phyloP scores from a whole-genome alignment of 2,888 invertebrate genomes.

The Ptilodon capucinus region DNA sequence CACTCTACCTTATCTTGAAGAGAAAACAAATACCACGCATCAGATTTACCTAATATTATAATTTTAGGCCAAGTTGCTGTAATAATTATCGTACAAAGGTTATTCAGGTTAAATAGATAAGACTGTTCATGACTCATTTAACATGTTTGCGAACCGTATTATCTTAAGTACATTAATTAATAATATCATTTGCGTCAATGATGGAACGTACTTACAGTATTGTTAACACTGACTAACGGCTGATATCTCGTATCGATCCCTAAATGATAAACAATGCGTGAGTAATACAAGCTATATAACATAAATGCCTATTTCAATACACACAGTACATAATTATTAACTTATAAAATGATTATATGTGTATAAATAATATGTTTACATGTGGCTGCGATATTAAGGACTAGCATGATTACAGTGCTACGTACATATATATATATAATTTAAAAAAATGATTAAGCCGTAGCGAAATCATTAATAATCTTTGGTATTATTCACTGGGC shows the following conservation, averaged over 20 bases:
- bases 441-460: slow-evolving; percentile 51
- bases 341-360: slow-evolving; percentile 55
- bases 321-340: slow-evolving; percentile 33
- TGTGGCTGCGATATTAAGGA: slow-evolving; percentile 67
- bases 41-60: slow-evolving; percentile 17
- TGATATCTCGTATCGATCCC: slow-evolving; percentile 41
- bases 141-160: slow-evolving; percentile 34
- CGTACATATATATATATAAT: no score
- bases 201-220: slow-evolving; percentile 36
- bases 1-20: not conserved
- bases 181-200: slow-evolving; percentile 52
- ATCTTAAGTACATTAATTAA: slow-evolving; percentile 34
- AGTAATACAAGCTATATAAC: slow-evolving; percentile 52
- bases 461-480: slow-evolving; percentile 53
- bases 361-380: slow-evolving; percentile 58
- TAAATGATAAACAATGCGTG: slow-evolving; percentile 49
- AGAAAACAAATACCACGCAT: slow-evolving; percentile 5
- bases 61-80: slow-evolving; percentile 48
- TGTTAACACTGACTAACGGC: slow-evolving; percentile 48
- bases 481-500: slow-evolving; percentile 76
- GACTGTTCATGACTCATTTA: slow-evolving; percentile 34
- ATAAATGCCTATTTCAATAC: slow-evolving; percentile 44
- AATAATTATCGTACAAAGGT: slow-evolving; percentile 33
- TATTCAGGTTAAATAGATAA: slow-evolving; percentile 27
- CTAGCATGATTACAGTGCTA: slow-evolving; percentile 67